Evolutionary conservation across 1,140 invertebrate species (phyloP), one percentile per base, ranked within the genome.

Genomic region (Trichomalopsis sarcophagae): DNA sequence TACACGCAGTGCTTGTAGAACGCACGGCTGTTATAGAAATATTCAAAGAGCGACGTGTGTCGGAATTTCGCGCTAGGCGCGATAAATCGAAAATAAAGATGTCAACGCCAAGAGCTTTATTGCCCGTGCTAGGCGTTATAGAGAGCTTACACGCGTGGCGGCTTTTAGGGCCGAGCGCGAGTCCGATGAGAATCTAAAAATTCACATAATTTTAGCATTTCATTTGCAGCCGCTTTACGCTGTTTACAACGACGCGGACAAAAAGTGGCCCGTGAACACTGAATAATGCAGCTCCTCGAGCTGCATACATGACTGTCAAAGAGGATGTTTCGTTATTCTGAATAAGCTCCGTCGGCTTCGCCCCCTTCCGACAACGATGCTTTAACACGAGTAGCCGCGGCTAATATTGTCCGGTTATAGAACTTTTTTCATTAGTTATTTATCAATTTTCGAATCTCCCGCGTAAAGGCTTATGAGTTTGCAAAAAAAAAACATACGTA

Each of bases 231-330:
- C 17, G 62, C 62, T 17, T 66, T 23, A 14, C 30, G 69, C 69
- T 71, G 69, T 33, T 71, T 71, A 71, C 69, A 71, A 17, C 69
- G 30, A 71, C 69, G 11, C 21, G 30, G 69, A 62, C 69, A 71
- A 75, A 40, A 75, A 75, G 36, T n/a, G 21, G 4, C 17, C 21
- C 36, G 69, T 13, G 36, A 75, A 36, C 73, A 75, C 73, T 75
- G 73, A 75, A 75, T 75, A 75, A 75, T 75, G 73, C 73, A 75
- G 17, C 33, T 62, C 17, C 55, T 7, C 4, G 33, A 2, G 73
- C 36, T 75, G 73, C 73, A 75, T 75, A 40, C 36, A 75, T 75
- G 36, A 75, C 73, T 75, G 30, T 75, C 73, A 75, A 75, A 75
- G 14, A 75, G 36, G 73, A 75, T 17, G 36, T 75, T 75, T 17